A percentile compares a stretch with the other conserved stretches of the same genome.
phyloP scores from a whole-genome alignment of 2,888 invertebrate genomes.

The Chrysolina americana region DNA sequence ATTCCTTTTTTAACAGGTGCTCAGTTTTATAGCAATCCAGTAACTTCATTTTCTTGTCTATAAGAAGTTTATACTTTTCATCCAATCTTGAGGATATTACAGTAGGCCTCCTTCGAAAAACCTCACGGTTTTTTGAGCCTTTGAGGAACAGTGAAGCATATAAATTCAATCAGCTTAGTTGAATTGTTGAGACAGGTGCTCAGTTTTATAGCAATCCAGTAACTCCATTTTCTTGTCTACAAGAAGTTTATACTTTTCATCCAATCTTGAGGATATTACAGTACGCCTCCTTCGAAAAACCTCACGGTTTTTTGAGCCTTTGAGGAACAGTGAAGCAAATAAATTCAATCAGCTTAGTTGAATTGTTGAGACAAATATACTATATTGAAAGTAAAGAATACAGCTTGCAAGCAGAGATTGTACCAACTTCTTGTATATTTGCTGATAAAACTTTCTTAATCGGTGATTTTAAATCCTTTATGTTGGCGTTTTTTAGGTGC shows the following conservation, averaged over 20 bases:
- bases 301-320: not conserved
- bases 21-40: constrained; percentile 6
- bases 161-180: not conserved
- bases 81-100: not conserved
- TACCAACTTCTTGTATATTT: constrained; percentile 7
- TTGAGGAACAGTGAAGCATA: not conserved
- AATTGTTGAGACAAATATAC: not conserved
- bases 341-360: not conserved
- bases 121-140: not conserved
- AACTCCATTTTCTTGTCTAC: constrained; percentile 13
- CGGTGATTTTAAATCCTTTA: constrained; percentile 6
- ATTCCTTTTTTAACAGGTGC: too few species aligned
- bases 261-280: not conserved
- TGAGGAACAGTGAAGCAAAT: not conserved
- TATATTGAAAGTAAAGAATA: not conserved
- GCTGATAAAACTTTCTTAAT: not conserved
- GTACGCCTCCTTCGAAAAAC: not conserved
- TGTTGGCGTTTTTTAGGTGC: not conserved
- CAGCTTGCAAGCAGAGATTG: not conserved
- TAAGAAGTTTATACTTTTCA: constrained; percentile 5
- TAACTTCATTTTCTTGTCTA: constrained; percentile 9
- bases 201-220: constrained; percentile 6
- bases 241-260: constrained; percentile 1
- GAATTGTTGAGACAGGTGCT: not conserved
- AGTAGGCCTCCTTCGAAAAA: not conserved